A percentile compares a stretch with the other conserved stretches of the same genome.
phyloP scores from a whole-genome alignment of 2,888 invertebrate genomes.

The Chorisops tibialis region DNA sequence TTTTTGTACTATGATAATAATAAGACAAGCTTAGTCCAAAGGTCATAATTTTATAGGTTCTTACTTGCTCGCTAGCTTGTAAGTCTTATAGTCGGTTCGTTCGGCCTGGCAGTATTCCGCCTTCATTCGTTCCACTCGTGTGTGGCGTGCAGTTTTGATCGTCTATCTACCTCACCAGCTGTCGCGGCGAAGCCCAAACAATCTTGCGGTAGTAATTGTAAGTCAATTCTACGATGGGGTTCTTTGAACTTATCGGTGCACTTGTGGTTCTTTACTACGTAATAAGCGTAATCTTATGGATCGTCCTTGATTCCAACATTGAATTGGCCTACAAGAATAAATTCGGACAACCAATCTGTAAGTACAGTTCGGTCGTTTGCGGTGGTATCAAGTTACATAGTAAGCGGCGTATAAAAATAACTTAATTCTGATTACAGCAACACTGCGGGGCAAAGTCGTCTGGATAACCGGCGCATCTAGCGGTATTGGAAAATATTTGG shows the following conservation, averaged over 20 bases:
- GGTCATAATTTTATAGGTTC: too few relatives aligned
- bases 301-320: slow-evolving; percentile 61
- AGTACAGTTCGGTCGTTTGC: slow-evolving; percentile 41
- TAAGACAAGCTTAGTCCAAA: too few relatives aligned
- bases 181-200: too few relatives aligned
- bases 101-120: too few relatives aligned
- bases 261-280: slow-evolving; percentile 53
- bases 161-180: too few relatives aligned
- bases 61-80: too few relatives aligned
- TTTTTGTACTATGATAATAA: too few relatives aligned
- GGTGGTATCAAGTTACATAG: neutral
- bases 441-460: slow-evolving; percentile 65
- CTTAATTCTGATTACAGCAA: slow-evolving; percentile 45
- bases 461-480: slow-evolving; percentile 85
- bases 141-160: too few relatives aligned
- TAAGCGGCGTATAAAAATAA: neutral
- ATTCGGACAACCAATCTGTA: slow-evolving; percentile 62
- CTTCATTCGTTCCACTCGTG: too few relatives aligned
- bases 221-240: slow-evolving; percentile 39
- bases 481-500: slow-evolving; percentile 75
- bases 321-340: slow-evolving; percentile 58
- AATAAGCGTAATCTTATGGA: slow-evolving; percentile 54
- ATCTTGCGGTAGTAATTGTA: too few relatives aligned
- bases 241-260: slow-evolving; percentile 45
- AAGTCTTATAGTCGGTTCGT: too few relatives aligned